Conservation (phyloP, 2,113 vertebrate species). For the Gymnogyps californianus region DNA sequence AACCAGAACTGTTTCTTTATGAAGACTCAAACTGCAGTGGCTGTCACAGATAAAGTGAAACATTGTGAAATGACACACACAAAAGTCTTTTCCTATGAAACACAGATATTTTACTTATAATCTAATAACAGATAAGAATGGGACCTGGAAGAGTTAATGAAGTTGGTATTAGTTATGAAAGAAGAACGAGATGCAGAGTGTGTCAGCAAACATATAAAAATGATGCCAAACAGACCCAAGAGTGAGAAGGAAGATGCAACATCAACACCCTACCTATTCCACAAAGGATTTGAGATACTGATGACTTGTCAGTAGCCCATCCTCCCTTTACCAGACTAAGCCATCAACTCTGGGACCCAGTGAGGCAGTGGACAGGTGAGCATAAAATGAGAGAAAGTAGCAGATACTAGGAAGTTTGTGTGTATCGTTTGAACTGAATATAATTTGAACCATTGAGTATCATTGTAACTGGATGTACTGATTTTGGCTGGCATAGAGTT, state of each 20-base stretch:
- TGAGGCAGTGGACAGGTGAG: neutral
- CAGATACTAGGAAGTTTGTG: neutral
- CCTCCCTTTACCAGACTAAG: neutral
- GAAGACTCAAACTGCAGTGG: neutral
- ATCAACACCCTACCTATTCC: neutral
- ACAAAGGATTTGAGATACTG: neutral
- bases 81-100: neutral
- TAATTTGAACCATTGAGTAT: neutral
- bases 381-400: neutral
- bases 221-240: neutral
- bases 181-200: neutral
- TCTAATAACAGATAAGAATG: neutral
- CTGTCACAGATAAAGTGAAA: neutral
- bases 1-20: neutral
- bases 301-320: neutral
- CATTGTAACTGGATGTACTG: neutral
- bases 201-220: neutral
- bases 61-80: neutral
- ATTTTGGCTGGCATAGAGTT: neutral
- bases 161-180: neutral
- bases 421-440: neutral
- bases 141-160: neutral
- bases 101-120: neutral
- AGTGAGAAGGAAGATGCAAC: neutral
- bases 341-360: neutral